A percentile compares a stretch with the other conserved stretches of the same genome.
Evolutionary conservation across 2,888 invertebrate genomes (phyloP).

Genomic region (Drosophila meridionalis): DNA sequence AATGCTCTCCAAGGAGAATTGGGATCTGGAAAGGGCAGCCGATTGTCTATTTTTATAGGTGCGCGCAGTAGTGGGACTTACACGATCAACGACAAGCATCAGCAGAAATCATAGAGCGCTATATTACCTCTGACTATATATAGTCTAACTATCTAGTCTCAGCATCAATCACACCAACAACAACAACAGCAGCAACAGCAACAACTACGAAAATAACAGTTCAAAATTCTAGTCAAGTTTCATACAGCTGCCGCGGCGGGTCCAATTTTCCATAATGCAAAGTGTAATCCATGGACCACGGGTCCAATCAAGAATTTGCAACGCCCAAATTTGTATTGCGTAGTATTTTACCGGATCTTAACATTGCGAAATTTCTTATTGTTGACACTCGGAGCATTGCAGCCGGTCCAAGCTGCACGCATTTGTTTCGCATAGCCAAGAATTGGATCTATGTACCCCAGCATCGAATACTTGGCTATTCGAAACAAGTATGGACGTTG

Average conservation of each 20-base stretch:
- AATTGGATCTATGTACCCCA: slow-evolving; percentile 9
- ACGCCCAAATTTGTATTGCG: slow-evolving; percentile 22
- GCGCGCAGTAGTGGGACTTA: slow-evolving; percentile 10
- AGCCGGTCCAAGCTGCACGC: slow-evolving; percentile 9
- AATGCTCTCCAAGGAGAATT: slow-evolving; percentile 95
- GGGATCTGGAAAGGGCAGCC: slow-evolving; percentile 96
- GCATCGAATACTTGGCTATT: slow-evolving; percentile 28
- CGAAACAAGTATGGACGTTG: slow-evolving; percentile 17
- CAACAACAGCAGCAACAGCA: neutral
- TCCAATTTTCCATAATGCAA: slow-evolving; percentile 20
- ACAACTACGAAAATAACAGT: slow-evolving; percentile 10
- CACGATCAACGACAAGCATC: slow-evolving; percentile 13
- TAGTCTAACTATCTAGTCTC: neutral
- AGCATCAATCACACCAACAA: neutral
- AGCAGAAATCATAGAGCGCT: slow-evolving; percentile 6
- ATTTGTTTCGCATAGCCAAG: slow-evolving; percentile 21
- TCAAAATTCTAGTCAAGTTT: slow-evolving; percentile 35
- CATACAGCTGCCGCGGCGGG: neutral
- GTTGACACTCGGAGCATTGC: slow-evolving; percentile 3
- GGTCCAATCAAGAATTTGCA: slow-evolving; percentile 3
- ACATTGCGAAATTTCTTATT: slow-evolving; percentile 20
- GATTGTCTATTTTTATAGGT: slow-evolving; percentile 94
- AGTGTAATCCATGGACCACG: slow-evolving; percentile 19
- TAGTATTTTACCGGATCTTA: slow-evolving; percentile 17
- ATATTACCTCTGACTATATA: slow-evolving; percentile 2